Base-by-base conservation (phyloP, 2,888 invertebrate genomes). In the Pollenia angustigena region DNA sequence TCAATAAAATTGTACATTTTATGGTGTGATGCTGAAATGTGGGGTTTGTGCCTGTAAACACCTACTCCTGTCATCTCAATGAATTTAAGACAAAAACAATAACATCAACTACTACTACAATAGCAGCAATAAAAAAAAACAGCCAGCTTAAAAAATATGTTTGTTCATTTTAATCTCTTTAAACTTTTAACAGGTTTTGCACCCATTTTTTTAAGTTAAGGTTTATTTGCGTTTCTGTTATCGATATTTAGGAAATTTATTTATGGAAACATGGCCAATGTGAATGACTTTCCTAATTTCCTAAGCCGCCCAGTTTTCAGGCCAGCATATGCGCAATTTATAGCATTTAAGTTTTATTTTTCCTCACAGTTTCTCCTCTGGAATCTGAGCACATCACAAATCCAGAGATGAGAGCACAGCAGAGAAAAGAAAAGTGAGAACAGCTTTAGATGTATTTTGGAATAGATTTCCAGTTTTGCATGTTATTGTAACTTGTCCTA, bases 101-200 rank as follows among this genome's bases (percentile, higher is more conserved):
- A 11, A 58, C 40, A 50, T n/a, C n/a, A n/a, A n/a, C n/a, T n/a
- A n/a, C n/a, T n/a, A 71, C 50, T 72, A 66, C 23, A 16, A 54
- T 10, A 16, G 4, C 75, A 52, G 52, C 84, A 87, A 82, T 50
- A 64, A 74, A 44, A 60, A 58, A 62, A 78, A 71, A 71, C 62
- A 64, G 62, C 32, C 71, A 71, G 71, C 32, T 62, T 54, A 42
- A 81, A 89, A 87, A 85, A 32, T 32, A 32, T 32, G 85, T 88
- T 75, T 87, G 18, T 18, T 48, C 58, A 46, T 58, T 18, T 50
- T 75, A 16, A 18, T 12, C 72, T 72, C 46, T 71, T 18, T 18
- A 18, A 14, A n/a, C 16, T 44, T n/a, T 88, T 87, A 76, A 82
- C 80, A 79, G 87, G 88, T 88, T 89, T 82, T 82, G 85, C 89